Conservation (phyloP, 2,888 invertebrate genomes). For the Smittia sp. region DNA sequence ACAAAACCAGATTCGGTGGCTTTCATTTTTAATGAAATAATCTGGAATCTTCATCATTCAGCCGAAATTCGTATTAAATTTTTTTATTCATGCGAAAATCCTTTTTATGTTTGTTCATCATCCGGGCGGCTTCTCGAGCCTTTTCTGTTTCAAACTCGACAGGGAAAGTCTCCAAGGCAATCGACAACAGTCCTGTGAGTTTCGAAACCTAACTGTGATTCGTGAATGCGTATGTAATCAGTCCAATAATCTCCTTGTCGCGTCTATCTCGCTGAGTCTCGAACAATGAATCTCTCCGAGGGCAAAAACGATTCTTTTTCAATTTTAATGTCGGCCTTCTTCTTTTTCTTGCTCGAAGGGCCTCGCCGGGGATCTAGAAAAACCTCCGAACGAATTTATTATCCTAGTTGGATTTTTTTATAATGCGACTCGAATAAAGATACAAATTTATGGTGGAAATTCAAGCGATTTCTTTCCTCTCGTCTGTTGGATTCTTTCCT, state of each 20-base stretch:
- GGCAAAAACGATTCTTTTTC: constrained; percentile 6
- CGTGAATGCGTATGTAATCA: background rate
- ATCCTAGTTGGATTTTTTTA: constrained; percentile 14
- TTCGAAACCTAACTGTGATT: no score
- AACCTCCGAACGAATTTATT: background rate
- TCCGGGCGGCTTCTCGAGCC: background rate
- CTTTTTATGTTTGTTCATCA: background rate
- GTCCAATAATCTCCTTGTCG: background rate
- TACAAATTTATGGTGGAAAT: constrained; percentile 37
- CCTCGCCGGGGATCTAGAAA: background rate
- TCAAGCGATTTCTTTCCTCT: constrained; percentile 11
- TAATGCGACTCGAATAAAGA: constrained; percentile 37
- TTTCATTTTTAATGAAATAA: constrained; percentile 20
- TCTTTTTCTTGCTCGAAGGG: constrained; percentile 5
- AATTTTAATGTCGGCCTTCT: background rate
- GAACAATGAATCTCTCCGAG: background rate
- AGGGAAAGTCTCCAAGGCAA: background rate
- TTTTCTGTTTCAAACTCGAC: no score
- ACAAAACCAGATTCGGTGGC: constrained; percentile 17
- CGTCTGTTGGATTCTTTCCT: background rate
- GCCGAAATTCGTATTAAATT: background rate
- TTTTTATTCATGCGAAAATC: constrained; percentile 13
- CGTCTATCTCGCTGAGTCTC: background rate
- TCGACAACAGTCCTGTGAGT: no score
- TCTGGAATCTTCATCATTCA: constrained; percentile 11